Base-by-base conservation (phyloP, 2,113 vertebrate genomes). In the Leptobrachium leishanense region DNA sequence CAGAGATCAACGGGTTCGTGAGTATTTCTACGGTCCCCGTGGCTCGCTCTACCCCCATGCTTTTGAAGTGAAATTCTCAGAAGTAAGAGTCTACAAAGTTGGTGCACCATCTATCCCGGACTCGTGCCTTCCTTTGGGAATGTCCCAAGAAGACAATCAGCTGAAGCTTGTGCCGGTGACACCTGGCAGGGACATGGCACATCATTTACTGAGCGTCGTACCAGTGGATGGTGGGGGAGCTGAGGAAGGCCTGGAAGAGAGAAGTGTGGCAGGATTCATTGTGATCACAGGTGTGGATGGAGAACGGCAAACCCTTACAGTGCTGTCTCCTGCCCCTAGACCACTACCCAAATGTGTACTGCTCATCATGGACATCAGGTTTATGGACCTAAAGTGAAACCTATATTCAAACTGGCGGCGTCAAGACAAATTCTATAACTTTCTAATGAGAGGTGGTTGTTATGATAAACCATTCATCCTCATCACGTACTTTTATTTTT, bases 71-170 rank as follows among this genome's bases (percentile, higher is more conserved):
- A 96, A 97, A 65, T 99, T 99, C 88, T 95, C 95, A 0, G 98
- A 99, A 0, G 98, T 99, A 57, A 96, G 96, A 82, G 98, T 99
- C 86, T 99, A 98, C 86, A 99, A 99, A 87, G 97, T 98, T 6
- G 98, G 98, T 0, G 98, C 98, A 0, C 98, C 98, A 4, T 97
- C 97, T 72, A 98, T 99, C 80, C 98, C 98, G 0, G 98, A 99
- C 89, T 99, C 98, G 0, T 99, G 98, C 84, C 88, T 99, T 79
- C 98, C 98, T 0, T 89, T 99, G 83, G 98, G 98, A 20, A 99
- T 99, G 97, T 98, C 97, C 0, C 98, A 99, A 87, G 97, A 99
- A 62, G 98, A 99, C 87, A 98, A 97, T 39, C 98, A 99, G 86
- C 93, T 99, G 39, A 99, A 99, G 85, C 91, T 99, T 78, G 98